These are phyloP conservation scores for Pimephales promelas DNA, from an alignment of 2,113 vertebrate species.

Conservation along the genomic window DNA sequence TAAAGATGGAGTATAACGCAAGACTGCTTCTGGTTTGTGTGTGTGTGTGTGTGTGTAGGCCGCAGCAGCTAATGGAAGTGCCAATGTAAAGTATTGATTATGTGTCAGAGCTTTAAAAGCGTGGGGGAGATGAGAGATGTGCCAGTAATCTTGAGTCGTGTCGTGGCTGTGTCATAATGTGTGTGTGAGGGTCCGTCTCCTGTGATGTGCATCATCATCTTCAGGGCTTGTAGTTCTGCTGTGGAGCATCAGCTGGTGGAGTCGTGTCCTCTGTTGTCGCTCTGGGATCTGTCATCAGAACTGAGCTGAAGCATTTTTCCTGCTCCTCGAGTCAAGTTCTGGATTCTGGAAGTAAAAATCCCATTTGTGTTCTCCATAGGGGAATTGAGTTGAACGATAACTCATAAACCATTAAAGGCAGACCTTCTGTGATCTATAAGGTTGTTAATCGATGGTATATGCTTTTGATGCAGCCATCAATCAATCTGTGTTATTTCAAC, in stretches of 20 bases:
- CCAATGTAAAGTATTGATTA: conserved; percentile 71
- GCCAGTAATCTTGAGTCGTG: conserved; percentile 15
- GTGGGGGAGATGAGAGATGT: conserved; percentile 1
- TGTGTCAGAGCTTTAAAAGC: conserved; percentile 49
- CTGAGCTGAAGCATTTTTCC: not conserved
- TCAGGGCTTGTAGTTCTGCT: conserved; percentile 18
- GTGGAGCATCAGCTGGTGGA: conserved; percentile 58
- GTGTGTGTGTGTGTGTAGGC: not conserved
- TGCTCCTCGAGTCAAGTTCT: not conserved
- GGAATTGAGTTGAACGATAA: not conserved
- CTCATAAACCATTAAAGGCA: not conserved
- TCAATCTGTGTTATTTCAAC: too few species aligned
- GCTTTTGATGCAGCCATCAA: too few species aligned
- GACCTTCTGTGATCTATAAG: not conserved
- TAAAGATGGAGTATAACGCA: not conserved
- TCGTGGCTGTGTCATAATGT: conserved; percentile 43
- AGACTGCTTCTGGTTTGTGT: not conserved
- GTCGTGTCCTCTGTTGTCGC: conserved; percentile 75
- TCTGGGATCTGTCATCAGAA: conserved; percentile 68
- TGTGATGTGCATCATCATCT: conserved; percentile 54
- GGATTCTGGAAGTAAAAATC: not conserved
- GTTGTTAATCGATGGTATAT: not conserved
- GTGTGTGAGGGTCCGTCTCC: conserved; percentile 51
- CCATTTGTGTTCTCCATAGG: not conserved
- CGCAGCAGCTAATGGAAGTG: conserved; percentile 53